These are phyloP conservation scores for Sesamia inferens DNA, from an alignment of 2,888 invertebrate species.

Conservation along the genomic window DNA sequence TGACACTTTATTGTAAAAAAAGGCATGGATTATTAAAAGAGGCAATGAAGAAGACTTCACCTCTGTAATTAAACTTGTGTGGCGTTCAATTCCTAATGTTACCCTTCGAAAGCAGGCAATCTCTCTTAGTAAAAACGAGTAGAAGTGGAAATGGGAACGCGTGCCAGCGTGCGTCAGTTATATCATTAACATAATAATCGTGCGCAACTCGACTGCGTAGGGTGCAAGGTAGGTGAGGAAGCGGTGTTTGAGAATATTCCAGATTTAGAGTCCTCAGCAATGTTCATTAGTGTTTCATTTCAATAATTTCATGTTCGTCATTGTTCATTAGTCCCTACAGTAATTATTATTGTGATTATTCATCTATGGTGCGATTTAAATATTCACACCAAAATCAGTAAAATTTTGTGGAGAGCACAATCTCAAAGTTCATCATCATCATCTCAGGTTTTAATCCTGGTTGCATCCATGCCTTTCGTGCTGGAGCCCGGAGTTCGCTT, in stretches of 20 bases:
- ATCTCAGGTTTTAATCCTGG: no score
- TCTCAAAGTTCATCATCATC: no score
- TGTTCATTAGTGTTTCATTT: no score
- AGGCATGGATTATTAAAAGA: background rate
- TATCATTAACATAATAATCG: slow-evolving; percentile 82
- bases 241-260: slow-evolving; percentile 55
- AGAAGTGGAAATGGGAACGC: slow-evolving; percentile 78
- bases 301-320: background rate
- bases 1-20: background rate
- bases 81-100: slow-evolving; percentile 32
- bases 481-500: no score
- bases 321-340: no score
- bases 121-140: slow-evolving; percentile 69
- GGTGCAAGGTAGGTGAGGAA: slow-evolving; percentile 58
- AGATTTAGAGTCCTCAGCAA: background rate
- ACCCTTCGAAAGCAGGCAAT: slow-evolving; percentile 64
- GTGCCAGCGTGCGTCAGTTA: slow-evolving; percentile 78
- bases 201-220: slow-evolving; percentile 57
- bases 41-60: background rate
- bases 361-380: background rate
- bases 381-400: background rate
- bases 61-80: slow-evolving; percentile 12
- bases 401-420: background rate
- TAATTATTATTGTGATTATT: no score
- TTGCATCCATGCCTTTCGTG: no score